Evolutionary conservation across 1,140 invertebrate genomes (phyloP).

Genomic region (Ridgeia piscesae): DNA sequence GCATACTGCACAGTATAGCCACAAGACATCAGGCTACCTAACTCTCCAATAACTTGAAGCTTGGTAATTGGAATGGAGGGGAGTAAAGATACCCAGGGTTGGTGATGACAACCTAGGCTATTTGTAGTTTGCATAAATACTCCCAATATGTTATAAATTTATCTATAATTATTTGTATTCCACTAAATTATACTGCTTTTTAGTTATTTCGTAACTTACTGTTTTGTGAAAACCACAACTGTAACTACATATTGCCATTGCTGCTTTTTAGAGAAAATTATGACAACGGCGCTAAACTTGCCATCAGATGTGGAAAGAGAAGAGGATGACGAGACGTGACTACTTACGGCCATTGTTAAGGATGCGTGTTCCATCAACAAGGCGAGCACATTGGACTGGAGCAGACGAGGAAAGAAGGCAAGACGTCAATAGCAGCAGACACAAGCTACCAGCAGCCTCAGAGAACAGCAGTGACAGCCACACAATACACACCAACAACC

Average conservation of each 20-base stretch:
- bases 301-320: background rate
- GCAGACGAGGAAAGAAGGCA: constrained; percentile 8
- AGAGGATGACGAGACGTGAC: background rate
- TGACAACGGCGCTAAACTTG: background rate
- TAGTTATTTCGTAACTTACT: background rate
- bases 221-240: background rate
- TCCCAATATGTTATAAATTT: background rate
- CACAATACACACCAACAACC: background rate
- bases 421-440: background rate
- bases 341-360: constrained; percentile 55
- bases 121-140: no score
- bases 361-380: constrained; percentile 20
- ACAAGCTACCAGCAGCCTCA: background rate
- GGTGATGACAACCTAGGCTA: no score
- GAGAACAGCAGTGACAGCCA: background rate
- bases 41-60: no score
- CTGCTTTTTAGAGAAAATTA: background rate
- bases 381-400: constrained; percentile 28
- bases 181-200: background rate
- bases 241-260: background rate
- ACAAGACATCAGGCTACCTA: no score
- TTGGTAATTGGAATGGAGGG: no score
- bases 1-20: no score
- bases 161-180: background rate
- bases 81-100: no score